These are phyloP conservation scores for Itoplectis maculator DNA, from an alignment of 2,888 invertebrate species.

Conservation along the genomic window DNA sequence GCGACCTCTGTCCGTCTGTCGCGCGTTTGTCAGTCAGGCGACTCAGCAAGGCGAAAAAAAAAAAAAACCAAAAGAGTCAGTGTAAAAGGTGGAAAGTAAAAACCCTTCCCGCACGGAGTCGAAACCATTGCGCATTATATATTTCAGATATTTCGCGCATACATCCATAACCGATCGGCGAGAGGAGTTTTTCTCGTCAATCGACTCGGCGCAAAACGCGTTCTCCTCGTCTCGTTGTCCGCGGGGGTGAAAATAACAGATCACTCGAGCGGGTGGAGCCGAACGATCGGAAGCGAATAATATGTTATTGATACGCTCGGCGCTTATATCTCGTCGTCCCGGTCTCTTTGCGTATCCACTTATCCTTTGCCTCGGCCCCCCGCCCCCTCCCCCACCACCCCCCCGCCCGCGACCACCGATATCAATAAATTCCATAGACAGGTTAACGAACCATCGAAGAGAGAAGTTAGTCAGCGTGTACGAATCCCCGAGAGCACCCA, in stretches of 20 bases:
- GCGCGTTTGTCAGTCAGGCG: too few species aligned
- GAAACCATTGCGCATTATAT: conserved; percentile 3
- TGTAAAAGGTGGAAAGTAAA: too few species aligned
- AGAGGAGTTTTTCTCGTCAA: conserved; percentile 8
- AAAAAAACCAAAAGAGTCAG: too few species aligned
- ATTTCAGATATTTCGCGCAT: conserved; percentile 34
- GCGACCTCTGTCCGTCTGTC: not conserved
- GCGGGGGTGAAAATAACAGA: conserved; percentile 1
- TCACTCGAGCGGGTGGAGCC: conserved; percentile 41
- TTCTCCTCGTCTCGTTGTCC: not conserved
- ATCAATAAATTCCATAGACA: conserved; percentile 83
- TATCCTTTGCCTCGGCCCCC: conserved; percentile 78
- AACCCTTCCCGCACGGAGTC: not conserved
- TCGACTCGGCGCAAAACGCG: not conserved
- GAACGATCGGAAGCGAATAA: conserved; percentile 79
- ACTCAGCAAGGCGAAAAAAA: too few species aligned
- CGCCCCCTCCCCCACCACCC: too few species aligned
- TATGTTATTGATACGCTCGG: conserved; percentile 81
- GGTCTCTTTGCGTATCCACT: conserved; percentile 64
- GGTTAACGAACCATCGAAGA: conserved; percentile 81
- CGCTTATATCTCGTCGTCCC: conserved; percentile 29
- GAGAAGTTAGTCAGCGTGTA: conserved; percentile 29
- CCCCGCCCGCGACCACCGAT: conserved; percentile 71
- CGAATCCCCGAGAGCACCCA: not conserved
- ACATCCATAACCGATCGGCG: conserved; percentile 24